Evolutionary conservation across 2,113 vertebrate species (phyloP), one percentile per base, ranked within the genome.

Genomic region (Xyliphius kryptos): DNA sequence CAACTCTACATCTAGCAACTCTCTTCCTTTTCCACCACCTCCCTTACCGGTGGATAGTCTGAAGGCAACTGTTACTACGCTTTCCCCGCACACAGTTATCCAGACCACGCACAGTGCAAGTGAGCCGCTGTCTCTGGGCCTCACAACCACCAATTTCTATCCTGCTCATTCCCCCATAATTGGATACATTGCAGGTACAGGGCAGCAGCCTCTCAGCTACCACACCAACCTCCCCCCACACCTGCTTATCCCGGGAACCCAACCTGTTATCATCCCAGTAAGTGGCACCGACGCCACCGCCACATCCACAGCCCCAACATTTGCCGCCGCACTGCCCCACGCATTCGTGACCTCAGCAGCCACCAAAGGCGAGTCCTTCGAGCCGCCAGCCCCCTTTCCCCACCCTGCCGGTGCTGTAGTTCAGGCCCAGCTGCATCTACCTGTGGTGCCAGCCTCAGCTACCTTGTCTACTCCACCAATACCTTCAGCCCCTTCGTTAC

Each of bases 381-480:
- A 79, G 9, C 74, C 83, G 0, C 88, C 75, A 75, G 88, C 55
- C 73, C 86, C 80, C 77, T 75, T 73, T 80, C 77, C 17, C 82
- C 86, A 74, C 79, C 86, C 0, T 9, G 82, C 90, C 46, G 76
- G 85, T 37, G 50, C 72, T 10, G 86, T 94, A 79, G 89, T 97
- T 73, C 95, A 93, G 86, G 91, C 92, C 9, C 95, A 98, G 85
- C 86, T 97, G 68, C 94, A 97, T 79, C 86, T 97, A 65, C 94
- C 94, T 0, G 77, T 92, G 70, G 85, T 92, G 57, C 88, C 91
- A 0, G 82, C 89, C 1, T 81, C 83, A 19, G 83, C 79, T 0
- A 76, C 76, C 4, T 54, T 79, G 50, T 72, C 90, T 0, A n/a
- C 79, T 3, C 72, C 78, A 5, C 61, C 75, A 17, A 61, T 72